Percentiles rank a stretch among this genome's conserved stretches.
Evolutionary conservation across 2,888 invertebrate species (phyloP).

Genomic region (Orgyia antiqua): DNA sequence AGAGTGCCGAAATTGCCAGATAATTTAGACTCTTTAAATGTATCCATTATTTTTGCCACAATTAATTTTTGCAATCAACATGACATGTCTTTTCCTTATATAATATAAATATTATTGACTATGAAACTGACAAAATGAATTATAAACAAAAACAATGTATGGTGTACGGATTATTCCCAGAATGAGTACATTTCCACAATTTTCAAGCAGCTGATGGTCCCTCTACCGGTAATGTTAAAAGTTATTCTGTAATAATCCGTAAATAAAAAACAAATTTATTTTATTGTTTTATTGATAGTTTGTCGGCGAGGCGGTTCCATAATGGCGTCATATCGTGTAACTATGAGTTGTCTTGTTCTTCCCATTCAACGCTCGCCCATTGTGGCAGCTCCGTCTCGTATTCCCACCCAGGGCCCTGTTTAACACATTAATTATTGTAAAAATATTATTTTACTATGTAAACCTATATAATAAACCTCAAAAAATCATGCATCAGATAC

Average conservation of each 20-base stretch:
- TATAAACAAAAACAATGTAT: no score
- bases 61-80: no score
- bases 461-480: background rate
- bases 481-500: no score
- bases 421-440: conserved; percentile 2
- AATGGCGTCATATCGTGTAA: conserved; percentile 49
- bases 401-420: conserved; percentile 95
- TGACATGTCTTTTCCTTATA: no score
- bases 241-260: conserved; percentile 4
- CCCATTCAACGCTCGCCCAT: conserved; percentile 94
- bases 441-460: background rate
- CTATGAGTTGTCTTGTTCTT: conserved; percentile 80
- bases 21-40: no score
- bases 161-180: conserved; percentile 6
- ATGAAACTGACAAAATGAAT: no score
- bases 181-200: conserved; percentile 3
- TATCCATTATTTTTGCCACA: no score
- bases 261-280: conserved; percentile 1
- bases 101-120: no score
- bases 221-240: conserved; percentile 10
- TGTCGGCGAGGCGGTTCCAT: conserved; percentile 47
- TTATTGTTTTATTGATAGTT: conserved; percentile 12
- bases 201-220: conserved; percentile 10
- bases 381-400: conserved; percentile 94
- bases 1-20: no score